Evolutionary conservation across 2,797 vertebrate species (phyloP), one percentile per base, ranked within the genome.

Genomic region (Austrolebias charrua): DNA sequence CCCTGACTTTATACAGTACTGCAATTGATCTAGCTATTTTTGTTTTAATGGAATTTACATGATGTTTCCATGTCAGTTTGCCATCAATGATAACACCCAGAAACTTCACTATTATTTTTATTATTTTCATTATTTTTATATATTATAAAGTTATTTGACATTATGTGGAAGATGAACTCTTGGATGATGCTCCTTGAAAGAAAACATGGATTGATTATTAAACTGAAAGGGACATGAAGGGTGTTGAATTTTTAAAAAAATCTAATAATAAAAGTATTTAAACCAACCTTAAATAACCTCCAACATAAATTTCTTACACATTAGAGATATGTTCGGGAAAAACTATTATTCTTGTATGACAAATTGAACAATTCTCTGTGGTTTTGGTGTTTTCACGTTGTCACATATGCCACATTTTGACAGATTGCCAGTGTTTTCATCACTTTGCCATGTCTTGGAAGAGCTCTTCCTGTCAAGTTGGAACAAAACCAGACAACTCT

Each of bases 401-500:
- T 45, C 45, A 16, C 13, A 2, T 38, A 0, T 5, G 40, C 42
- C 33, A 63, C 35, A 67, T 20, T 24, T 20, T 62, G 48, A 49
- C 40, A 33, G 24, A 55, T 48, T 72, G 65, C 73, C 55, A 78
- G 46, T 69, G 61, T 65, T 71, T 78, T 67, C 61, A 64, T 38
- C 66, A 60, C 66, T 62, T 47, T 67, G 57, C 61, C 63, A 70
- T 65, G 24, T 50, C 50, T 66, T 38, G 46, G 56, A 80, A 68
- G n/a, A 80, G 61, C 66, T 63, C 51, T 73, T 81, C 66, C 70
- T 71, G 51, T 76, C 28, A n/a, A 43, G 16, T 66, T 78, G 66
- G 65, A 76, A 52, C 38, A 15, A 75, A 75, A 63, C 69, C 61
- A 58, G 80, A 67, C 49, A 72, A 65, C 59, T 74, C 18, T 52